Base-by-base conservation (phyloP, 2,888 invertebrate genomes). In the Polyommatus icarus region DNA sequence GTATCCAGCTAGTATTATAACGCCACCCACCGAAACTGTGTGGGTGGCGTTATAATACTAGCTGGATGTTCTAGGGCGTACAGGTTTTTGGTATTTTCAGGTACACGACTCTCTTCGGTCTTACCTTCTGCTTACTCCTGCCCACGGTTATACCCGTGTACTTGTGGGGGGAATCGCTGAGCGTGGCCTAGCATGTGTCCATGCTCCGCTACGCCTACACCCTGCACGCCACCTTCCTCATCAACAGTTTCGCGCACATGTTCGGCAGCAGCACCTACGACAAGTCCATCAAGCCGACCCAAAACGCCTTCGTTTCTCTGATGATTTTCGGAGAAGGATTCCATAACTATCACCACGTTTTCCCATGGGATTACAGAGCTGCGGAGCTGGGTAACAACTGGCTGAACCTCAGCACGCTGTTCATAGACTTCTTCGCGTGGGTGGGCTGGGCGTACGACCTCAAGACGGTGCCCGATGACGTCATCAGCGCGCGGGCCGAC, bases 231-330 rank as follows among this genome's bases (percentile, higher is more conserved):
- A 84, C 85, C 12, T 96, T 95, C 95, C 87, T 95, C 24, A 95
- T 96, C 20, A 96, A 96, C 89, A 95, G 95, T 82, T 94, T 94
- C 12, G 96, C 96, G 10, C 96, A 96, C 84, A 83, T 89, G 40
- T 91, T 88, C 86, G 94, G 94, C 0, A 86, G 86, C 78, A 90
- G 87, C 73, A 92, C 94, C 5, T 94, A 94, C 79, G 92, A 96
- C 77, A 87, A 84, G 79, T 81, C 78, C 61, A 86, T 89, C 0
- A 76, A 80, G n/a, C 83, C 90, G 0, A 79, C 80, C 0, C 85
- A 89, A 78, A 86, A 82, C 32, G 79, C 82, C 0, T 6, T 82
- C 0, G 86, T 87, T 0, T 84, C 87, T 0, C 40, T 88, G 0
- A 73, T 82, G 0, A 82, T 85, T 0, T 84, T 85, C 8, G 89